Evolutionary conservation across 2,797 vertebrate genomes (phyloP).

Genomic region (Rallus crepitans): DNA sequence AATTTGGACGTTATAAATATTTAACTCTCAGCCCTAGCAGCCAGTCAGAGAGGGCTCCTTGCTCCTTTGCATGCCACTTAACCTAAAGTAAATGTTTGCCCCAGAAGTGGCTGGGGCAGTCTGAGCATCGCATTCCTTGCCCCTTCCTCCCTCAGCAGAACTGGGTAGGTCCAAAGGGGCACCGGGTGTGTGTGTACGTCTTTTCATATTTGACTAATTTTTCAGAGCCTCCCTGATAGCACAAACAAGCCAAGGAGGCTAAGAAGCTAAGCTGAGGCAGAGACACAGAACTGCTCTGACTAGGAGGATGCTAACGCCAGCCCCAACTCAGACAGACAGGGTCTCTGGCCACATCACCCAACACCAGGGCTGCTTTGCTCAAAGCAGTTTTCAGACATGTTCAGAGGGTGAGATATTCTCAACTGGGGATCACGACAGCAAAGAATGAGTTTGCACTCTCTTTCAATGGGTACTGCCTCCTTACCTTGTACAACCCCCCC

Average conservation of each 20-base stretch:
- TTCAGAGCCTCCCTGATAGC: background rate
- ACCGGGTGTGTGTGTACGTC: no score
- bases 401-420: background rate
- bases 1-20: conserved; percentile 87
- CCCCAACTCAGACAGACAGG: background rate
- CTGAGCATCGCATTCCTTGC: conserved; percentile 39
- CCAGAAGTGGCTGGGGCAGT: conserved; percentile 75
- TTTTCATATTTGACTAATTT: conserved; percentile 29
- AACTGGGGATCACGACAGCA: background rate
- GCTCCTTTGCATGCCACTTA: conserved; percentile 75
- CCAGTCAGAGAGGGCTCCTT: conserved; percentile 72
- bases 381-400: background rate
- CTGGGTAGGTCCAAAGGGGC: conserved; percentile 30
- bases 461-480: background rate
- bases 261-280: background rate
- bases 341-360: background rate
- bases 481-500: background rate
- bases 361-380: background rate
- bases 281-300: background rate
- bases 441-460: background rate
- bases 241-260: background rate
- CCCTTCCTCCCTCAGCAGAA: conserved; percentile 60
- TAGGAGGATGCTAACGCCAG: background rate
- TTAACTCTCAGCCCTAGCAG: conserved; percentile 82
- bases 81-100: conserved; percentile 81